A percentile compares a stretch with the other conserved stretches of the same genome.
These are phyloP conservation scores for Mormyrus proboscirostris DNA, from an alignment of 2,797 vertebrate species.

Conservation along the genomic window DNA sequence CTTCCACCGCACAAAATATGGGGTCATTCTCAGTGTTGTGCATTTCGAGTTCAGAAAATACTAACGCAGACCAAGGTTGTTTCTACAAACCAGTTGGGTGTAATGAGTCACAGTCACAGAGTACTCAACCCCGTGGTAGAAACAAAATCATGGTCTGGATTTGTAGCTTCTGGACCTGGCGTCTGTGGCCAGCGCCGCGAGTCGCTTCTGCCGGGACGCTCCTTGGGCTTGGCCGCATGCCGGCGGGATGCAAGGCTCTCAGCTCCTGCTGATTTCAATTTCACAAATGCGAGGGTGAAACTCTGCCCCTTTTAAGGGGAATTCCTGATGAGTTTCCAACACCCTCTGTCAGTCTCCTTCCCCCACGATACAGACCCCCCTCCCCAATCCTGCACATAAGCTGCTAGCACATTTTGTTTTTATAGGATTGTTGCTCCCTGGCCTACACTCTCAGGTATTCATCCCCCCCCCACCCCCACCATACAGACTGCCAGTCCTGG, in stretches of 20 bases:
- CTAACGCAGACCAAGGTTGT: neutral
- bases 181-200: neutral
- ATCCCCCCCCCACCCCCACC: neutral
- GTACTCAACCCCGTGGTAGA: neutral
- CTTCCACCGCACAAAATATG: neutral
- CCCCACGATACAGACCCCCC: neutral
- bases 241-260: neutral
- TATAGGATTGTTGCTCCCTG: slow-evolving; percentile 33
- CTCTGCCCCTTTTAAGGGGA: slow-evolving; percentile 58
- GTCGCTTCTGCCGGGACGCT: neutral
- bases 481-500: neutral
- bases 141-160: neutral
- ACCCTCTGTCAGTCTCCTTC: slow-evolving; percentile 10
- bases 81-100: neutral
- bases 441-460: slow-evolving; percentile 40
- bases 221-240: neutral
- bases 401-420: slow-evolving; percentile 30
- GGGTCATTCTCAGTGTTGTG: neutral
- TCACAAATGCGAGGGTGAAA: neutral
- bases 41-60: neutral
- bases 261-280: slow-evolving; percentile 23
- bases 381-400: neutral
- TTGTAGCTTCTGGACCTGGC: neutral
- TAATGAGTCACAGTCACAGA: neutral
- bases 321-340: slow-evolving; percentile 56